These are phyloP conservation scores for Discoglossus pictus DNA, from an alignment of 2,797 vertebrate genomes.

Conservation along the genomic window DNA sequence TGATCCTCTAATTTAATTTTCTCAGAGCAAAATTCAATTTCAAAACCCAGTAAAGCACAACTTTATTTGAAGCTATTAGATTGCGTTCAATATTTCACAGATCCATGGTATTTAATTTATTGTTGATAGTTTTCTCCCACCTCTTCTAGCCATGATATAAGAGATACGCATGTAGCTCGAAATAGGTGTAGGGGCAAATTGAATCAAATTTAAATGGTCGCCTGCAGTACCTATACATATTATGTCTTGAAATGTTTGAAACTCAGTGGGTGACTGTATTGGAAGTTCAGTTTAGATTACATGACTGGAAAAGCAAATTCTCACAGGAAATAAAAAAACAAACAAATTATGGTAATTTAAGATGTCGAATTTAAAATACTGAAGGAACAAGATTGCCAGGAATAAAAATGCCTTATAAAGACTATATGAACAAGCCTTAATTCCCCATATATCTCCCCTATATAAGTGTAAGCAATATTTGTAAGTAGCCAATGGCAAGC, in stretches of 20 bases:
- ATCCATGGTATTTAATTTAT: conserved; percentile 46
- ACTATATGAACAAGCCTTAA: no score
- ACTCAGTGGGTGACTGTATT: conserved; percentile 35
- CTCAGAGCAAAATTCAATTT: conserved; percentile 59
- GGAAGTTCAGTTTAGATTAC: conserved; percentile 49
- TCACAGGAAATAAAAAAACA: no score
- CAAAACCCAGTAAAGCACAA: conserved; percentile 58
- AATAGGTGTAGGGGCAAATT: background rate
- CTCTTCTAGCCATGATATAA: conserved; percentile 22
- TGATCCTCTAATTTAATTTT: conserved; percentile 63
- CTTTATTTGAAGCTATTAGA: conserved; percentile 56
- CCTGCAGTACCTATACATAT: background rate
- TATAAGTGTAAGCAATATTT: no score
- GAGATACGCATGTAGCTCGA: background rate
- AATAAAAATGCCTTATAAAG: no score
- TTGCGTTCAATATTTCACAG: conserved; percentile 50
- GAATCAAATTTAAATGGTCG: background rate
- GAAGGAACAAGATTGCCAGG: no score
- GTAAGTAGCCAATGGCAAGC: no score
- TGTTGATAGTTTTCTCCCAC: background rate
- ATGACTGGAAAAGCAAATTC: no score
- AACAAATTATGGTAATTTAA: no score
- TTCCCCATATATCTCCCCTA: no score
- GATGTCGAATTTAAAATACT: no score
- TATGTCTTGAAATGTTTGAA: background rate